Conservation (phyloP, 2,113 vertebrate species). For the Chitala chitala region DNA sequence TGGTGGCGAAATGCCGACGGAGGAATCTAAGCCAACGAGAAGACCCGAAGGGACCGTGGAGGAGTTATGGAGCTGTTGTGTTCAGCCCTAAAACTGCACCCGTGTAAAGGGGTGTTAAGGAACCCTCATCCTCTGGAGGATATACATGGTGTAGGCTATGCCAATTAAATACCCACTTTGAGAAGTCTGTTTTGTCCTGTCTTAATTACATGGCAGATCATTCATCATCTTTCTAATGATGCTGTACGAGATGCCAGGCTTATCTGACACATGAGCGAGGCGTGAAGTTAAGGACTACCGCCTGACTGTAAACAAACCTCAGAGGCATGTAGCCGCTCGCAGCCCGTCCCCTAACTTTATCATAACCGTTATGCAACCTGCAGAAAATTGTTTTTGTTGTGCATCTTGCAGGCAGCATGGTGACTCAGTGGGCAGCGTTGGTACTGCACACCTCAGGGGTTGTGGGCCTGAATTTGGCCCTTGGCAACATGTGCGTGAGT, state of each 20-base stretch:
- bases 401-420: not conserved
- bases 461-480: too few relatives aligned
- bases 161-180: not conserved
- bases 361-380: not conserved
- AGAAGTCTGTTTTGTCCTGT: not conserved
- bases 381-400: not conserved
- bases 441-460: too few relatives aligned
- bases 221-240: not conserved
- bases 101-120: not conserved
- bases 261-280: not conserved
- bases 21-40: not conserved
- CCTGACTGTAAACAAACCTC: not conserved
- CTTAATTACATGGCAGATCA: not conserved
- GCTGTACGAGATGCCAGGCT: conserved; percentile 6
- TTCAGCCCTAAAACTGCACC: not conserved
- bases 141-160: not conserved
- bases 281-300: not conserved
- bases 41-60: not conserved
- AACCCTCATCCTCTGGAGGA: not conserved
- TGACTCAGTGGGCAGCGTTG: too few relatives aligned
- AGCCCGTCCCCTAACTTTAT: not conserved
- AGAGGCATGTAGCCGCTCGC: not conserved
- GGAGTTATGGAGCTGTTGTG: not conserved
- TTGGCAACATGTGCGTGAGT: too few relatives aligned
- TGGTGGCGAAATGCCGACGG: too few relatives aligned